These are phyloP conservation scores for Novumbra hubbsi DNA, from an alignment of 2,797 vertebrate genomes.

Conservation along the genomic window DNA sequence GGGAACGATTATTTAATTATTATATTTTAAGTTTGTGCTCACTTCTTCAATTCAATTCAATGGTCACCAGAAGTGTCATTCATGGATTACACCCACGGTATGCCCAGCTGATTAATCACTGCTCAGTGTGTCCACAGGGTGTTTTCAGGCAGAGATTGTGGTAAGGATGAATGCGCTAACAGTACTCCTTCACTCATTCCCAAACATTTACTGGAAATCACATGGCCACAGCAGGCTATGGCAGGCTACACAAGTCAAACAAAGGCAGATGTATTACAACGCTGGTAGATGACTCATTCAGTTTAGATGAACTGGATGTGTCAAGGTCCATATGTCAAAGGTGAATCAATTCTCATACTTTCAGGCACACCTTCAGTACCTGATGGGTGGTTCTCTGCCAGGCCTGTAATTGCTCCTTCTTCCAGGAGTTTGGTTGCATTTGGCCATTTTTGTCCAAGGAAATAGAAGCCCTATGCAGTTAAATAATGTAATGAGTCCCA, in stretches of 20 bases:
- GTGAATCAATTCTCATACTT: neutral
- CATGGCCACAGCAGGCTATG: neutral
- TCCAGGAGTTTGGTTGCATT: neutral
- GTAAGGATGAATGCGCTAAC: neutral
- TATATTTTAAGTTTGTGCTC: neutral
- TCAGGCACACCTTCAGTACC: neutral
- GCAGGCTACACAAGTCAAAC: neutral
- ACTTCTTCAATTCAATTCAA: neutral
- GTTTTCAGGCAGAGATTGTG: neutral
- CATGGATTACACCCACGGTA: neutral
- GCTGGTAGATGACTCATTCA: neutral
- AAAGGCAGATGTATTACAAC: neutral
- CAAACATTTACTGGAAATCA: conserved; percentile 9
- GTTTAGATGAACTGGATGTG: neutral
- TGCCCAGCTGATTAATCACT: neutral
- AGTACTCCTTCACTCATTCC: conserved; percentile 3
- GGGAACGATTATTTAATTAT: neutral
- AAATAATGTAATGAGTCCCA: neutral
- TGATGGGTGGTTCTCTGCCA: neutral
- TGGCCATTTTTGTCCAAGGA: neutral
- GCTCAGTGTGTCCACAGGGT: neutral
- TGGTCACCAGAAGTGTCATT: neutral
- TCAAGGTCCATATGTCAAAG: too few species aligned
- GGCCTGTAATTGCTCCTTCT: neutral
- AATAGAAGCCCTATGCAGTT: neutral